Evolutionary conservation across 2,888 invertebrate species (phyloP).

Genomic region (Spicauda simplicius): DNA sequence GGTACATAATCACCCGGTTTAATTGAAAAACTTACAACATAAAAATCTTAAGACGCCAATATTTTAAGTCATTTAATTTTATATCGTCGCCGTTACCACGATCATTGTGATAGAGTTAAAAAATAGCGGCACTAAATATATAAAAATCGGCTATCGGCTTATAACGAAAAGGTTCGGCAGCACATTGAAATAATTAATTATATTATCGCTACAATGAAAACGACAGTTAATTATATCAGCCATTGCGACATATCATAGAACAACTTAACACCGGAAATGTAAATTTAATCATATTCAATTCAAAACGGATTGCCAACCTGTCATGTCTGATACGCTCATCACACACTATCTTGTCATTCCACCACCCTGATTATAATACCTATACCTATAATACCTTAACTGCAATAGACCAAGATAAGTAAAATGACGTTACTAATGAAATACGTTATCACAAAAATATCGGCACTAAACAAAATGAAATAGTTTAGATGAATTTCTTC

Average conservation of each 20-base stretch:
- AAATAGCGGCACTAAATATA: too few relatives aligned
- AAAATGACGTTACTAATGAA: neutral
- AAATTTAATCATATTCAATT: neutral
- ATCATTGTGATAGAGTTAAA: too few relatives aligned
- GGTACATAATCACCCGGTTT: too few relatives aligned
- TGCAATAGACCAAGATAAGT: slow-evolving; percentile 11
- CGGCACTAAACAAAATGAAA: too few relatives aligned
- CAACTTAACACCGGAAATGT: neutral
- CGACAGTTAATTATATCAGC: neutral
- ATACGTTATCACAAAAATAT: neutral
- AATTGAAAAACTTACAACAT: too few relatives aligned
- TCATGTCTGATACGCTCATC: slow-evolving; percentile 8
- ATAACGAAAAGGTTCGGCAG: too few relatives aligned
- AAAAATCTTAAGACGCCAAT: too few relatives aligned
- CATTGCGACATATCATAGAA: neutral
- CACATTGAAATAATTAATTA: too few relatives aligned
- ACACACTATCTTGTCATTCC: neutral
- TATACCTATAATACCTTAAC: neutral
- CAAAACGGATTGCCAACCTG: neutral
- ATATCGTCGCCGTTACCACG: too few relatives aligned
- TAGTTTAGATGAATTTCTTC: too few relatives aligned
- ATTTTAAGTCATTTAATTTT: too few relatives aligned
- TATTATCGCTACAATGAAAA: neutral
- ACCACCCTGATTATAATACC: neutral
- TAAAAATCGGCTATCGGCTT: too few relatives aligned